A percentile compares a stretch with the other conserved stretches of the same genome.
phyloP scores from a whole-genome alignment of 1,140 invertebrate genomes.

The Kradibia gibbosae region DNA sequence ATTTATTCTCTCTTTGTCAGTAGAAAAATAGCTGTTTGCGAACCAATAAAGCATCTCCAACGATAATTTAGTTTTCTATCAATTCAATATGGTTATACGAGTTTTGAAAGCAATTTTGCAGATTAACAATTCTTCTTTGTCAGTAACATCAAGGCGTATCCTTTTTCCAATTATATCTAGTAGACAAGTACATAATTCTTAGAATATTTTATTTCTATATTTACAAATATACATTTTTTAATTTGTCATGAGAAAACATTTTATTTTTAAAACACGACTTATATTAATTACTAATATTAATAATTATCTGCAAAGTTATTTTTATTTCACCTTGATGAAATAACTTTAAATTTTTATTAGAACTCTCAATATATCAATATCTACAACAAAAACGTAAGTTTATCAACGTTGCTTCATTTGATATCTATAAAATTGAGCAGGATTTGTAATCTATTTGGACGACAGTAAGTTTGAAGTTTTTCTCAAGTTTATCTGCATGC shows the following conservation, averaged over 20 bases:
- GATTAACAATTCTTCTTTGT: constrained; percentile 32
- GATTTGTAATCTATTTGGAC: not conserved
- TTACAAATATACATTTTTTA: not conserved
- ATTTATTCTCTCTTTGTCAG: not conserved
- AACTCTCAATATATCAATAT: constrained; percentile 50
- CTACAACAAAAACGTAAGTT: constrained; percentile 58
- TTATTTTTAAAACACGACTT: not conserved
- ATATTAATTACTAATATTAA: not conserved
- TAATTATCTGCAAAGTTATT: not conserved
- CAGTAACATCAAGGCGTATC: constrained; percentile 58
- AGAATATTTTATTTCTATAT: not conserved
- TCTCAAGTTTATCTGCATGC: not conserved
- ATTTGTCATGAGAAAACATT: not conserved
- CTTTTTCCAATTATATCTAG: constrained; percentile 53
- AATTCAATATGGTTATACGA: constrained; percentile 56
- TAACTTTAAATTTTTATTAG: constrained; percentile 36
- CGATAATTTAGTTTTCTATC: constrained; percentile 48
- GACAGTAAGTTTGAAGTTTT: constrained; percentile 11
- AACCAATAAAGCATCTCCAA: constrained; percentile 3
- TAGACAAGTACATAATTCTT: not conserved
- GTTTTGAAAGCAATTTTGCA: constrained; percentile 50
- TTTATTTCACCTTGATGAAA: constrained; percentile 53
- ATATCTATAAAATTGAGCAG: not conserved
- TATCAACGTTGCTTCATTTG: not conserved
- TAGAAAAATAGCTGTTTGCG: constrained; percentile 1